phyloP scores from a whole-genome alignment of 2,888 invertebrate species.

The Conus canariensis region DNA sequence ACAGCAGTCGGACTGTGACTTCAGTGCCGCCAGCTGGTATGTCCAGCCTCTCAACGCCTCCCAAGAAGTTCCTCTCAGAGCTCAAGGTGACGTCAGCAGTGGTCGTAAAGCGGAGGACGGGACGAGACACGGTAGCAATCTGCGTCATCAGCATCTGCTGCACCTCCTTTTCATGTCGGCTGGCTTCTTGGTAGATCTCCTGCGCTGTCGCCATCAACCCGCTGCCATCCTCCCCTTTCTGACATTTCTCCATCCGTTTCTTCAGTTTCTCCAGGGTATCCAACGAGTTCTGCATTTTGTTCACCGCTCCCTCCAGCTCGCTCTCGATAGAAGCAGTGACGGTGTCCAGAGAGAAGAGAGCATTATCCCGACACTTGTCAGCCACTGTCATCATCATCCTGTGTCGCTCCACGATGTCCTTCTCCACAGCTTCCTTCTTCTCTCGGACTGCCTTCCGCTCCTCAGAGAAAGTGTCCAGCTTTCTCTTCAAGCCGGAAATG shows the following conservation, averaged over 20 bases:
- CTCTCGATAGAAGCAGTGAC: slow-evolving; percentile 5
- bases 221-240: background rate
- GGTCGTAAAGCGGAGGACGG: slow-evolving; percentile 20
- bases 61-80: background rate
- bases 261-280: slow-evolving; percentile 16
- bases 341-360: slow-evolving; percentile 24
- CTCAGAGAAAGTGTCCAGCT: background rate
- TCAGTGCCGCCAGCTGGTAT: background rate
- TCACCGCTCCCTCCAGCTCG: background rate
- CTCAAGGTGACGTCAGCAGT: slow-evolving; percentile 1
- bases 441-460: slow-evolving; percentile 10
- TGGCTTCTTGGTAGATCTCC: background rate
- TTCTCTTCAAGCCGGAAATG: background rate
- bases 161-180: background rate
- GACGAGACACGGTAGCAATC: slow-evolving; percentile 10
- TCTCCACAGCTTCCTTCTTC: slow-evolving; percentile 7
- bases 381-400: slow-evolving; percentile 10
- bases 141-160: background rate
- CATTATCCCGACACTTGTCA: slow-evolving; percentile 15
- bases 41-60: background rate
- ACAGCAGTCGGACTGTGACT: background rate
- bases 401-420: slow-evolving; percentile 1
- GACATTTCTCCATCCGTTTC: slow-evolving; percentile 21
- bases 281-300: background rate
- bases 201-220: background rate